Evolutionary conservation across 2,113 vertebrate species (phyloP).

Genomic region (Guaruba guarouba): DNA sequence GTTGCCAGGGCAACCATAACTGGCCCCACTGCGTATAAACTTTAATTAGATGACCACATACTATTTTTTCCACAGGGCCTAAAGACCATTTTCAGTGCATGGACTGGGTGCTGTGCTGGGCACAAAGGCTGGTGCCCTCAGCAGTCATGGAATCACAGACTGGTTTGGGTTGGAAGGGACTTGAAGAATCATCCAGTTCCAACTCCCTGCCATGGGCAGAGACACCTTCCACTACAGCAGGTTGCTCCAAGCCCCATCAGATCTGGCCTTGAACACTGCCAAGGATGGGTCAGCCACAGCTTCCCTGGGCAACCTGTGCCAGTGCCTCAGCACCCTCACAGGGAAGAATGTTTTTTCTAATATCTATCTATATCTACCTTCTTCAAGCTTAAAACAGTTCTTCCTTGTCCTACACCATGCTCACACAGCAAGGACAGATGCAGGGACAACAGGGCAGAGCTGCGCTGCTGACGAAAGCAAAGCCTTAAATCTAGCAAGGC

Average conservation of each 20-base stretch:
- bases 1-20: neutral
- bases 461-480: neutral
- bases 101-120: neutral
- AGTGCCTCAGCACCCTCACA: neutral
- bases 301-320: neutral
- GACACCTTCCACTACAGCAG: neutral
- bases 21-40: neutral
- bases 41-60: constrained; percentile 42
- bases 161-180: neutral
- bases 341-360: neutral
- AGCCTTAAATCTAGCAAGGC: neutral
- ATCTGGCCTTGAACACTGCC: neutral
- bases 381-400: neutral
- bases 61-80: neutral
- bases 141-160: neutral
- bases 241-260: neutral
- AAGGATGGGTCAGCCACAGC: neutral
- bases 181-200: neutral
- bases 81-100: neutral
- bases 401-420: neutral
- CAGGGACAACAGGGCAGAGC: neutral
- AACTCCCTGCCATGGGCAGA: neutral
- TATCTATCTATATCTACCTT: neutral
- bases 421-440: neutral
- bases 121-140: neutral